Percentiles rank a stretch among this genome's conserved stretches.
These are phyloP conservation scores for Aramus guarauna DNA, from an alignment of 2,113 vertebrate species.

Conservation along the genomic window DNA sequence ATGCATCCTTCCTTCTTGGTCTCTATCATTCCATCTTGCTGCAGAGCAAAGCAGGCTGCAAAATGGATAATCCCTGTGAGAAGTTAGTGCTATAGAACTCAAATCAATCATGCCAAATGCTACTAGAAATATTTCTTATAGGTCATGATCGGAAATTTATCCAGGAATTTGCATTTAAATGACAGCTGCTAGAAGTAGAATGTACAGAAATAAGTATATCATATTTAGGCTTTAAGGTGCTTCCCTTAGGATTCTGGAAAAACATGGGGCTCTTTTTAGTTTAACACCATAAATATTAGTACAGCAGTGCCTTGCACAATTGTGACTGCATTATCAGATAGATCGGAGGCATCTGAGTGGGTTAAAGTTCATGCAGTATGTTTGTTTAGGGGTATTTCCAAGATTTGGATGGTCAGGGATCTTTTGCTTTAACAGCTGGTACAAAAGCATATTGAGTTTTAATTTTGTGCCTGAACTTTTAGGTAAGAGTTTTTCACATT, in stretches of 20 bases:
- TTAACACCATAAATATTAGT: conserved; percentile 50
- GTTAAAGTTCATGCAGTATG: not conserved
- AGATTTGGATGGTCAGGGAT: not conserved
- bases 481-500: not conserved
- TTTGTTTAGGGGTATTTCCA: not conserved
- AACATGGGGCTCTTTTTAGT: not conserved
- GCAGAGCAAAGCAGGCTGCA: conserved; percentile 9
- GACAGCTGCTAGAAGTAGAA: conserved; percentile 36
- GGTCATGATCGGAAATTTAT: conserved; percentile 62
- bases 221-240: conserved; percentile 21
- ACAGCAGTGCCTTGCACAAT: conserved; percentile 32
- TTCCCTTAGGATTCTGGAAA: not conserved
- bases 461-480: not conserved
- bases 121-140: conserved; percentile 55
- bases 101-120: conserved; percentile 51
- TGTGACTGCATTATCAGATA: conserved; percentile 44
- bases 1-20: not conserved
- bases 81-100: not conserved
- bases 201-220: not conserved
- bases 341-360: not conserved
- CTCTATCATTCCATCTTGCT: conserved; percentile 34
- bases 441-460: not conserved
- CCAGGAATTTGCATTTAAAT: conserved; percentile 68
- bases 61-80: conserved; percentile 42
- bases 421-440: conserved; percentile 14